phyloP scores from a whole-genome alignment of 2,113 vertebrate species.

The Poicephalus meyeri region DNA sequence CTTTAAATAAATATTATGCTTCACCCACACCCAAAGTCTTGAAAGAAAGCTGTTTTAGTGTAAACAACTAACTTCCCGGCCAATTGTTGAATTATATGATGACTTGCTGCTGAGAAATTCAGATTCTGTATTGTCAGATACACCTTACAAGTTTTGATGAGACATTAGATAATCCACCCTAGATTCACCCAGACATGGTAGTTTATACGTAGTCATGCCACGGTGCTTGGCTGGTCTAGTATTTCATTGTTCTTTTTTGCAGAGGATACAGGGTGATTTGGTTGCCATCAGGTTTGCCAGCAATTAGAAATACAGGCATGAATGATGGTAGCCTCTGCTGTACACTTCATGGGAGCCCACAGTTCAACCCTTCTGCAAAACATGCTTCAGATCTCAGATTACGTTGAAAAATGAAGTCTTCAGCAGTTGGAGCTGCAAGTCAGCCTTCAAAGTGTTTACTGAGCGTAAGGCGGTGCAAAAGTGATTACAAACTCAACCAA shows the following conservation, averaged over 20 bases:
- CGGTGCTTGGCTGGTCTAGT: neutral
- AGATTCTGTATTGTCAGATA: neutral
- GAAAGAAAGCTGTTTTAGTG: conserved; percentile 46
- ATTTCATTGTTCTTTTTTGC: neutral
- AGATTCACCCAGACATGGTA: neutral
- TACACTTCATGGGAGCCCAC: neutral
- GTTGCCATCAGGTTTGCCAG: neutral
- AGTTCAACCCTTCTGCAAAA: neutral
- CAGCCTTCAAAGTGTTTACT: neutral
- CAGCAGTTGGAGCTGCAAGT: neutral
- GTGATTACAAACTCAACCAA: neutral
- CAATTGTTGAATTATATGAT: conserved; percentile 8
- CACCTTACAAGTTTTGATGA: neutral
- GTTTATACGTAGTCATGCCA: neutral
- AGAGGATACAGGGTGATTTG: neutral
- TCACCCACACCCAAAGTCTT: conserved; percentile 43
- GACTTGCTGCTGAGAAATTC: conserved; percentile 32
- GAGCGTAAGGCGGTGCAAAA: neutral
- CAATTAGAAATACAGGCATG: neutral
- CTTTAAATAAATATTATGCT: conserved; percentile 60
- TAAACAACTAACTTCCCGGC: conserved; percentile 47
- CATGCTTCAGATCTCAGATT: neutral
- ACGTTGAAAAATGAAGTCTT: neutral
- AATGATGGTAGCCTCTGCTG: neutral
- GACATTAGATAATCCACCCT: neutral